Evolutionary conservation across 2,113 vertebrate genomes (phyloP), one percentile per base, ranked within the genome.

Genomic region (Esox niger): DNA sequence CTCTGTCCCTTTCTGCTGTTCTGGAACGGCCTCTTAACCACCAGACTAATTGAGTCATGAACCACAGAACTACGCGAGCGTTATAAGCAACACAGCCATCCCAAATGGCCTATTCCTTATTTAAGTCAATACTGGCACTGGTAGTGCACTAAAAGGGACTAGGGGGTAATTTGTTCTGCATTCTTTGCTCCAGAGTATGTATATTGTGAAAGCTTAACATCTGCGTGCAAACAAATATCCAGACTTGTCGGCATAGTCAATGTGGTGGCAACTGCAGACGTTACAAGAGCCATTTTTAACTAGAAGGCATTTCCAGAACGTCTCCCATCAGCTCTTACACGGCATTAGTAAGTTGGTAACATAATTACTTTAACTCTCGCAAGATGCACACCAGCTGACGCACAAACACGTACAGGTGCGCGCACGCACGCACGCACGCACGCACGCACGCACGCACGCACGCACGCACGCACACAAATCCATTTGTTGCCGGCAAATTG

Each of bases 291-390:
- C 17, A 33, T 57, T 67, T 65, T 20, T 25, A 17, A 58, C 25
- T 46, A 17, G 3, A 10, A 67, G 29, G 15, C 10, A 32, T 7
- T 62, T 61, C 11, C 35, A 23, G 9, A 30, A 47, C 29, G n/a
- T 61, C 20, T 33, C 6, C 46, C 20, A 8, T 7, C 15, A 54
- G 20, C 8, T 26, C 6, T 70, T 38, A 35, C 4, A 32, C 59
- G 35, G 30, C 60, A 70, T 70, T 70, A 62, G 68, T 62, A 38
- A 20, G 58, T 25, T 70, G 47, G 68, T 59, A 55, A 54, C 49
- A 46, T 27, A 35, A 68, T 55, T 64, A 17, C 56, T 31, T 69
- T 49, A 38, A 15, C 33, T 35, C 33, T 2, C 33, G 8, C 33
- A 11, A 7, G 57, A 70, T 57, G 33, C 11, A 47, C 31, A 23